Base-by-base conservation (phyloP, 2,888 invertebrate species). In the Phortica magna region DNA sequence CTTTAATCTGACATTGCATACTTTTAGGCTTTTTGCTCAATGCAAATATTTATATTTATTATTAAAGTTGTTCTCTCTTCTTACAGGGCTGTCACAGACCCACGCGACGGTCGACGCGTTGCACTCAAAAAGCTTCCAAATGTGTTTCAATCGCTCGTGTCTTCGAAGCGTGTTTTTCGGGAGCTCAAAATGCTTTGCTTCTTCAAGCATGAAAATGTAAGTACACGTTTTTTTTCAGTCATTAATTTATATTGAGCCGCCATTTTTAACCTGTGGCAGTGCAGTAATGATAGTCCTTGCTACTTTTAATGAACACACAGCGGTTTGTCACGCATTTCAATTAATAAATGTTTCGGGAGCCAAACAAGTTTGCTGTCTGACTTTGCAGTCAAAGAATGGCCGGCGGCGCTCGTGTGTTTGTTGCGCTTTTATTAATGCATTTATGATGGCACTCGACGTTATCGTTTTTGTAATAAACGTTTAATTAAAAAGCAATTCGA, bases 91-190 rank as follows among this genome's bases (percentile, higher is more conserved):
- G 99, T 99, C 90, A 99, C 99, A 91, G 99, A 99, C 94, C 99
- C 99, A 39, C 95, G 99, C 89, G 98, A 98, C 93, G 98, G 99
- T 87, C 96, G 98, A 92, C 95, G 99, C 91, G 99, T 99, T 89
- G 99, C 99, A 84, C 95, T 99, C 89, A 99, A 99, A 94, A 99
- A 99, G 94, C 96, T 99, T 94, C 99, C 99, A 87, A 99, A 99
- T 94, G 99, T 99, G 93, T 99, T 99, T 95, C 99, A 99, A 93
- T 99, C 99, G 91, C 95, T 99, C 92, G 98, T 99, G 90, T 99
- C 99, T 90, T 98, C 98, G 92, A 99, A 99, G 92, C 95, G 99
- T 90, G 99, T 99, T 89, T 99, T 99, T 94, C 95, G 99, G 87
- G 99, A 99, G 93, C 95, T 99, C 91, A 97, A 98, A 94, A 99